Percentiles rank a stretch among this genome's conserved stretches.
phyloP scores from a whole-genome alignment of 2,113 vertebrate species.

The Chiloscyllium plagiosum region DNA sequence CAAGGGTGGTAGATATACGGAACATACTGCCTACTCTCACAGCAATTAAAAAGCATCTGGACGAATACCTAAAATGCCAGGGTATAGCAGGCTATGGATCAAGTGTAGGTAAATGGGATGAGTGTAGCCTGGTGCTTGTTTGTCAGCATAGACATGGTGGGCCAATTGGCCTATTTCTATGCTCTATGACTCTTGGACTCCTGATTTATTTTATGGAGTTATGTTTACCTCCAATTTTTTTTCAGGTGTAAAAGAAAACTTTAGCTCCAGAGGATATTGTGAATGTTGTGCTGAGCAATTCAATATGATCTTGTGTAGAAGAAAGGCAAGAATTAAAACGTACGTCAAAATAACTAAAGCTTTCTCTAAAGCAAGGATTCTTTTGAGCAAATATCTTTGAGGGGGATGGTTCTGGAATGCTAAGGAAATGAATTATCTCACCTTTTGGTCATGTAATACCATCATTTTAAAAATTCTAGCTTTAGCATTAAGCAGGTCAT shows the following conservation, averaged over 20 bases:
- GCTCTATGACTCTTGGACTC: background rate
- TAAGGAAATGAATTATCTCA: background rate
- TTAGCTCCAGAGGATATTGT: background rate
- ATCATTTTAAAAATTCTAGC: background rate
- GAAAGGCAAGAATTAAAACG: background rate
- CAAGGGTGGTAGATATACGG: too few relatives aligned
- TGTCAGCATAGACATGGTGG: too few relatives aligned
- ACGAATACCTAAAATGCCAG: too few relatives aligned
- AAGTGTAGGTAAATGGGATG: too few relatives aligned
- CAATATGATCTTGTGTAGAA: background rate
- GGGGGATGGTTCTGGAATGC: background rate
- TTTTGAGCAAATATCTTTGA: background rate
- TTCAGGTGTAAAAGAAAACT: background rate
- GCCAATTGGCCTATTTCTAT: too few relatives aligned
- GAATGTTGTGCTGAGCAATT: background rate
- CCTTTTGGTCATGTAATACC: background rate
- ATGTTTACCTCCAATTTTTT: background rate
- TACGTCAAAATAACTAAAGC: background rate
- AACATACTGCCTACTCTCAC: too few relatives aligned
- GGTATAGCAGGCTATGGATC: too few relatives aligned
- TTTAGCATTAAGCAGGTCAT: background rate
- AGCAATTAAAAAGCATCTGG: too few relatives aligned
- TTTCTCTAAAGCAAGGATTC: background rate
- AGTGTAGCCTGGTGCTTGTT: too few relatives aligned
- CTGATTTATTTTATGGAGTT: background rate